phyloP scores from a whole-genome alignment of 2,797 vertebrate genomes.

The Leucoraja ocellata region DNA sequence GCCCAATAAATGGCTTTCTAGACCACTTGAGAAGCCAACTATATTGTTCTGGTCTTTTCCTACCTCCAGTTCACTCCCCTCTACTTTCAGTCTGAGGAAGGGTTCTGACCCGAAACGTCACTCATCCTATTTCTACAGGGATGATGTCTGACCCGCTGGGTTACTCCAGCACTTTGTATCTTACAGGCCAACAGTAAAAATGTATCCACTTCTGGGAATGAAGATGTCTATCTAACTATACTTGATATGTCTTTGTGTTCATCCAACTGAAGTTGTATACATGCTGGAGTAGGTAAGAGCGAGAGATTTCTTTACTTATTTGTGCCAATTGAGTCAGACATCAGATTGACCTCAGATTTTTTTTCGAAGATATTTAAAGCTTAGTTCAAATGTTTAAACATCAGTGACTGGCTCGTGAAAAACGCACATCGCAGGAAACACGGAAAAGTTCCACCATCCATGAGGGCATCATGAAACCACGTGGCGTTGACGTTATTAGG shows the following conservation, averaged over 20 bases:
- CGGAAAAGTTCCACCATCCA: not conserved
- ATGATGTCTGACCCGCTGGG: no score
- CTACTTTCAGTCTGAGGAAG: no score
- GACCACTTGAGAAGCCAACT: not conserved
- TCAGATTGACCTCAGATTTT: not conserved
- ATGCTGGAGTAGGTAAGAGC: not conserved
- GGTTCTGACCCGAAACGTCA: no score
- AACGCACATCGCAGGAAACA: not conserved
- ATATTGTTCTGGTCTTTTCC: not conserved
- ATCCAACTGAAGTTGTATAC: not conserved
- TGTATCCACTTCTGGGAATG: no score
- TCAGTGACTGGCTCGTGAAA: not conserved
- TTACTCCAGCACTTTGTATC: no score
- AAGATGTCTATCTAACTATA: no score
- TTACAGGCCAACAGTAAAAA: no score
- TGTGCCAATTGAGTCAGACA: not conserved
- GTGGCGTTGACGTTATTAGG: not conserved
- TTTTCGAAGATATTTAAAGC: not conserved
- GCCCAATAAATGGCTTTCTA: not conserved
- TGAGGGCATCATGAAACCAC: not conserved
- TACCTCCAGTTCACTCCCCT: no score
- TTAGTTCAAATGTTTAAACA: not conserved
- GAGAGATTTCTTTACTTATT: not conserved
- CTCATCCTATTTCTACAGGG: no score
- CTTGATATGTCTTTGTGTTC: no score